phyloP scores from a whole-genome alignment of 2,797 vertebrate genomes.

The Acipenser transmontanus region DNA sequence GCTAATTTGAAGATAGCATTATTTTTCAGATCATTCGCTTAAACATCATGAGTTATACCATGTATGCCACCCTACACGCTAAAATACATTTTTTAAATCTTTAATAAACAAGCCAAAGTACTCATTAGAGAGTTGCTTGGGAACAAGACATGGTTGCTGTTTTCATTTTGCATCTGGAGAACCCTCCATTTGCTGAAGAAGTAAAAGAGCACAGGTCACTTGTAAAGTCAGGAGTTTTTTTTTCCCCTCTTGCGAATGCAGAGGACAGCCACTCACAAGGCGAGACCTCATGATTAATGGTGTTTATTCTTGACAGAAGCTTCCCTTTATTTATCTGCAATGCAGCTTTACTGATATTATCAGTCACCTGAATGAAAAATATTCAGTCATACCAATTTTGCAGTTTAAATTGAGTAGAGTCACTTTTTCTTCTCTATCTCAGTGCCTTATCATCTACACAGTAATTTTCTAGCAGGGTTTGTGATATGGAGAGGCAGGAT shows the following conservation, averaged over 20 bases:
- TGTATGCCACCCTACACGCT: neutral
- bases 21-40: neutral
- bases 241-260: conserved; percentile 62
- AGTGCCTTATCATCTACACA: conserved; percentile 95
- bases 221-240: conserved; percentile 40
- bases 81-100: neutral
- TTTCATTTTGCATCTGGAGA: neutral
- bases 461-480: conserved; percentile 97
- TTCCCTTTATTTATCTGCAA: conserved; percentile 99
- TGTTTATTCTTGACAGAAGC: conserved; percentile 99
- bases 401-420: conserved; percentile 99
- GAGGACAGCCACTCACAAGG: conserved; percentile 73
- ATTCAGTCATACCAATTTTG: conserved; percentile 99
- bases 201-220: conserved; percentile 52
- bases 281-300: conserved; percentile 98
- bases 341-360: conserved; percentile 97
- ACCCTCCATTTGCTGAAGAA: conserved; percentile 7
- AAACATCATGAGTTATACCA: neutral
- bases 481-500: conserved; percentile 99
- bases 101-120: neutral
- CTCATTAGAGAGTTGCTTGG: neutral
- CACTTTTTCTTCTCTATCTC: conserved; percentile 94
- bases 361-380: conserved; percentile 99
- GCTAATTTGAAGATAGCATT: neutral
- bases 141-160: neutral